Conservation (phyloP, 37 sponge, comb jelly and placozoan genomes). For the Agelas oroides region DNA sequence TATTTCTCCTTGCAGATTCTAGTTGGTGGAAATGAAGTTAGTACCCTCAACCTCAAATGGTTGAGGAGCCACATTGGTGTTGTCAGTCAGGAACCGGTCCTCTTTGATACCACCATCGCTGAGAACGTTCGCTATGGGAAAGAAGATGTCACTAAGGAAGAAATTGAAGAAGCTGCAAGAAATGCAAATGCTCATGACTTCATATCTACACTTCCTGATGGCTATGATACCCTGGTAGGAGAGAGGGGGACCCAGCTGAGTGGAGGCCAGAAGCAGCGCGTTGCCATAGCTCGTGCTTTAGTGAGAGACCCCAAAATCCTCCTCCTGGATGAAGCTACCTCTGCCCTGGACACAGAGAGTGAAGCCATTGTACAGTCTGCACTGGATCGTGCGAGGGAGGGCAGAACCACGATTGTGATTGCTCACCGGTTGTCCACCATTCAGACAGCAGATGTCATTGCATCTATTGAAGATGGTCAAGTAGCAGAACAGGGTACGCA, state of each 20-base stretch:
- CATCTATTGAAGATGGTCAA: conserved; percentile 61
- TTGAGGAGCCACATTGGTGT: conserved; percentile 89
- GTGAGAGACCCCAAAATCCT: conserved; percentile 84
- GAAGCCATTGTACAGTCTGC: conserved; percentile 87
- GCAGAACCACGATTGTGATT: conserved; percentile 89
- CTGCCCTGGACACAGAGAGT: conserved; percentile 94
- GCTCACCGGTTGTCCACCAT: conserved; percentile 92
- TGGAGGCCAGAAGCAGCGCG: conserved; percentile 95
- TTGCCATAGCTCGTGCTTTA: conserved; percentile 93
- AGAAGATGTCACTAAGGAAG: conserved; percentile 71
- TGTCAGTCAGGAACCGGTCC: conserved; percentile 93
- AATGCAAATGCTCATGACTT: conserved; percentile 88
- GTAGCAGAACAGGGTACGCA: conserved; percentile 85
- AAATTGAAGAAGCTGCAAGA: conserved; percentile 78
- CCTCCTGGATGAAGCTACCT: conserved; percentile 94
- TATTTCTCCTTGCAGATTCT: conserved; percentile 30
- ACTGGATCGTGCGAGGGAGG: conserved; percentile 80
- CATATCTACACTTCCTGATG: conserved; percentile 78
- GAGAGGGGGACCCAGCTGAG: conserved; percentile 86
- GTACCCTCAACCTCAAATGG: conserved; percentile 83
- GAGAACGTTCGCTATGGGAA: conserved; percentile 87
- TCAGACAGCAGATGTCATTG: conserved; percentile 80
- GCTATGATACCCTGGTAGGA: conserved; percentile 89
- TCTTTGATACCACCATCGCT: conserved; percentile 90
- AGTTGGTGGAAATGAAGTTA: conserved; percentile 80